Base-by-base conservation (phyloP, 1,140 invertebrate genomes). In the Caerostris darwini region DNA sequence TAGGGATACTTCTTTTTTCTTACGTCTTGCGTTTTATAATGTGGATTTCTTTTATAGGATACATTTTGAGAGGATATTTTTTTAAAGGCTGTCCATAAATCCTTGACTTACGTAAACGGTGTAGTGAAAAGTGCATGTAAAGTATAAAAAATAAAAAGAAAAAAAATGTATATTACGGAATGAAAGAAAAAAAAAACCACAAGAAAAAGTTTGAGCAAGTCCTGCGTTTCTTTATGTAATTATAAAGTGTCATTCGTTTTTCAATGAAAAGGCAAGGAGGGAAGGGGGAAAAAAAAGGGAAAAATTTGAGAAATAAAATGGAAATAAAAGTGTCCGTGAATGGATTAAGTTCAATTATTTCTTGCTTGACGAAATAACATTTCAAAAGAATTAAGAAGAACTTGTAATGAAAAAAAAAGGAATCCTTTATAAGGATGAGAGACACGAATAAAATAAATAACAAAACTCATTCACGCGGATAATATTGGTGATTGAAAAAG, bases 321-420 rank as follows among this genome's bases (percentile, higher is more conserved):
- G 67, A 88, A 64, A 88, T 64, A 67, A 64, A 54, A 34, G 12
- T 5, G 67, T 34, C 7, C 88, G 67, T 90, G 67, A 90, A 90
- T 77, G 88, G 88, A 90, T 90, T 90, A 90, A 90, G 67, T 90
- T 57, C 53, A 90, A 90, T 90, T 56, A 90, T 90, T 90, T 90
- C 67, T 56, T 90, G 88, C 67, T 90, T 90, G 88, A 90, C 53
- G 67, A 53, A 61, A 90, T 90, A 67, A 50, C 88, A 90, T 90
- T 90, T 90, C 54, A 58, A 90, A 90, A 90, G 67, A 71, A 90
- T 90, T 90, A 90, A 90, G 34, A 34, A 34, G 3, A 77, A 61
- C n/a, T 12, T 56, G 54, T 34, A 53, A 54, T 17, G 17, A 5
- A 5, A 53, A 6, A 54, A 54, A 88, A 88, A 64, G 7, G 61